Percentiles rank a stretch among this genome's conserved stretches.
These are phyloP conservation scores for Cataglyphis livida DNA, from an alignment of 2,888 invertebrate species.

Conservation along the genomic window DNA sequence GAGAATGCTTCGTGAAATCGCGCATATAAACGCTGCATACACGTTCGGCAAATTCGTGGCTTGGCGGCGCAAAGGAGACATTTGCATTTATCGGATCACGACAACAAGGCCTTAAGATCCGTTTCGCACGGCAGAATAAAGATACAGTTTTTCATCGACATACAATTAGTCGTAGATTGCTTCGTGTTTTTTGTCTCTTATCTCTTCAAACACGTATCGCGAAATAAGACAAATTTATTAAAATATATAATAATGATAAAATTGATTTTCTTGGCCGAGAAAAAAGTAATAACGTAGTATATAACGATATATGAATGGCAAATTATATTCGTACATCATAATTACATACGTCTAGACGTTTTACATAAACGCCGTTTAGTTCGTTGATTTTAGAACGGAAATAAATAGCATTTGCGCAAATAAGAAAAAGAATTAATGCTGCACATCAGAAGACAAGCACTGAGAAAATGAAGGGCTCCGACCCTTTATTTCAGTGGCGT, in stretches of 20 bases:
- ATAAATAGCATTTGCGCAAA: slow-evolving; percentile 27
- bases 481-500: slow-evolving; percentile 39
- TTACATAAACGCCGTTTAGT: slow-evolving; percentile 24
- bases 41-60: slow-evolving; percentile 29
- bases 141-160: slow-evolving; percentile 5
- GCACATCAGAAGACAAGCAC: slow-evolving; percentile 30
- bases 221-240: background rate
- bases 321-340: slow-evolving; percentile 34
- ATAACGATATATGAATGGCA: background rate
- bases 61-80: background rate
- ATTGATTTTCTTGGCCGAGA: background rate
- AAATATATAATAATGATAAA: slow-evolving; percentile 11
- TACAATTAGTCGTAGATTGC: background rate
- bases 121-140: background rate
- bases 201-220: background rate
- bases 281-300: background rate
- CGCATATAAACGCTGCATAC: slow-evolving; percentile 2
- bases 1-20: slow-evolving; percentile 9
- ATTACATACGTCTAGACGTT: slow-evolving; percentile 27
- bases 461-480: slow-evolving; percentile 31
- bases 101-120: slow-evolving; percentile 6
- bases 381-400: slow-evolving; percentile 34
- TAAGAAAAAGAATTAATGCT: slow-evolving; percentile 33
- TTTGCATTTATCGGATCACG: slow-evolving; percentile 53
- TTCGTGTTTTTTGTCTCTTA: background rate